These are phyloP conservation scores for Sesamia inferens DNA, from an alignment of 2,888 invertebrate species.

Conservation along the genomic window DNA sequence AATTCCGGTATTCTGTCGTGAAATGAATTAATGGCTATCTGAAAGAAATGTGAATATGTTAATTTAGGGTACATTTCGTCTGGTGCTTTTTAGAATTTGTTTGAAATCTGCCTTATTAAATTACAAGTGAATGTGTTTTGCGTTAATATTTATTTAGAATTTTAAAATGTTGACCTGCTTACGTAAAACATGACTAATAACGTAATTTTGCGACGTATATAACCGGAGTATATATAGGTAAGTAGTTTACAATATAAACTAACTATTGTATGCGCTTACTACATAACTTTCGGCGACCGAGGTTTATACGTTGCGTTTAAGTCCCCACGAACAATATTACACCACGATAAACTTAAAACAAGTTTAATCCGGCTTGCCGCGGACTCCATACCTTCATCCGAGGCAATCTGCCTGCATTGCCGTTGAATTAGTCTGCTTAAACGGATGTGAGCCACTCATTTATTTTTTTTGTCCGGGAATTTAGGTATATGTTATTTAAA, in stretches of 20 bases:
- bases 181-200: not conserved
- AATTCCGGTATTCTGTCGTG: conserved; percentile 62
- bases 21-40: conserved; percentile 47
- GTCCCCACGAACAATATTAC: conserved; percentile 87
- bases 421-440: conserved; percentile 80
- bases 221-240: too few species aligned
- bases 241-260: conserved; percentile 66
- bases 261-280: conserved; percentile 73
- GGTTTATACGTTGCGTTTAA: conserved; percentile 84
- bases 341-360: conserved; percentile 88
- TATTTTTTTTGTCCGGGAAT: conserved; percentile 55
- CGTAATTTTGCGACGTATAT: not conserved
- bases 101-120: not conserved
- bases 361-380: conserved; percentile 87
- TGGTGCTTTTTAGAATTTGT: conserved; percentile 3
- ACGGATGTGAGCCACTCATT: conserved; percentile 67
- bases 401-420: conserved; percentile 82
- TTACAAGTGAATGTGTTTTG: not conserved
- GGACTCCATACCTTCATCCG: conserved; percentile 79
- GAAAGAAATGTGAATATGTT: conserved; percentile 39
- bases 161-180: not conserved
- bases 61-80: conserved; percentile 19
- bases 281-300: conserved; percentile 73
- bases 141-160: not conserved
- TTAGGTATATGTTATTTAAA: conserved; percentile 8